A percentile compares a stretch with the other conserved stretches of the same genome.
phyloP scores from a whole-genome alignment of 2,888 invertebrate genomes.

The Drosophila nigritarsus region DNA sequence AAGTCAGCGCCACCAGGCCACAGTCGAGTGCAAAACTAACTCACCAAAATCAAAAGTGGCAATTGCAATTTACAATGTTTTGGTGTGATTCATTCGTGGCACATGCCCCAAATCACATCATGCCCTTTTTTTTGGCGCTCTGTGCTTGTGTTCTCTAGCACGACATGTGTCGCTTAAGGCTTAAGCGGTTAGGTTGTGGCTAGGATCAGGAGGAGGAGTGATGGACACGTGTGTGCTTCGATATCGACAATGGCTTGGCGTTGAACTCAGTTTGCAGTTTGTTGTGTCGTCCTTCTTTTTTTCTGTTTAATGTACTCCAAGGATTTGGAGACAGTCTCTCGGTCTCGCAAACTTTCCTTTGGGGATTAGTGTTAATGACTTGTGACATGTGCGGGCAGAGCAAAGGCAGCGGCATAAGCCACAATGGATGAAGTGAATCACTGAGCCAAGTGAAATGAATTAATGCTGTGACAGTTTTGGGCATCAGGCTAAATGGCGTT shows the following conservation, averaged over 20 bases:
- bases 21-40: constrained; percentile 25
- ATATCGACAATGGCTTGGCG: constrained; percentile 47
- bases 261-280: constrained; percentile 27
- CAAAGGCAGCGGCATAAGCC: constrained; percentile 50
- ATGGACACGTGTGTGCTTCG: constrained; percentile 26
- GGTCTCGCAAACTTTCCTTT: constrained; percentile 25
- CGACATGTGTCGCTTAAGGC: constrained; percentile 2
- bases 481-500: constrained; percentile 29
- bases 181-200: not conserved
- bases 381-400: constrained; percentile 64
- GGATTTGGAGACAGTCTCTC: constrained; percentile 36
- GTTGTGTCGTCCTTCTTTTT: constrained; percentile 12
- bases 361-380: constrained; percentile 72
- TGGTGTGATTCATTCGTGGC: not conserved
- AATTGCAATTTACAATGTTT: constrained; percentile 52
- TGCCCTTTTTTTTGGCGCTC: constrained; percentile 44
- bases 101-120: constrained; percentile 39
- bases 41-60: constrained; percentile 49
- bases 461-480: constrained; percentile 12
- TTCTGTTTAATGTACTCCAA: constrained; percentile 47
- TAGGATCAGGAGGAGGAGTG: not conserved
- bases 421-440: constrained; percentile 35
- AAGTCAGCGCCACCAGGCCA: constrained; percentile 44
- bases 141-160: constrained; percentile 2
- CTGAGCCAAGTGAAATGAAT: constrained; percentile 33